These are phyloP conservation scores for Epinotia nisella DNA, from an alignment of 2,888 invertebrate species.

Conservation along the genomic window DNA sequence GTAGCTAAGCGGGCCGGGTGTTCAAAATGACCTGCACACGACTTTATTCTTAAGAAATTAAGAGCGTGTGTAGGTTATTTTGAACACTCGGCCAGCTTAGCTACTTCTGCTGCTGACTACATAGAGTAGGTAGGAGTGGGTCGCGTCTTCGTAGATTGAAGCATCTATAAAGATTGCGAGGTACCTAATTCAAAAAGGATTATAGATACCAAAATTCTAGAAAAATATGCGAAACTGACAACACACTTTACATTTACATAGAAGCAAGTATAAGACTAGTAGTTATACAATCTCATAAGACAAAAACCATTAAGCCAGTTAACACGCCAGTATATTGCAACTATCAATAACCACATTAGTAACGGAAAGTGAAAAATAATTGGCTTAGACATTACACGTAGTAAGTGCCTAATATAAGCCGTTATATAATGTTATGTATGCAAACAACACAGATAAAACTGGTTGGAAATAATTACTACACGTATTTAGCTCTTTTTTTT, in stretches of 20 bases:
- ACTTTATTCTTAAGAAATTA: too few species aligned
- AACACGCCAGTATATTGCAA: conserved; percentile 3
- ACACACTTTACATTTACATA: neutral
- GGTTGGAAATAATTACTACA: conserved; percentile 13
- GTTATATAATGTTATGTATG: conserved; percentile 27
- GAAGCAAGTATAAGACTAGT: neutral
- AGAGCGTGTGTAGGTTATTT: too few species aligned
- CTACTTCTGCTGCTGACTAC: too few species aligned
- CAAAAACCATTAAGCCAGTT: conserved; percentile 23
- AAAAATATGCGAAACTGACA: neutral
- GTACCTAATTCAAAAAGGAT: too few species aligned
- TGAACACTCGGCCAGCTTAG: too few species aligned
- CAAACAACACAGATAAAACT: conserved; percentile 12
- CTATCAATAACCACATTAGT: conserved; percentile 33
- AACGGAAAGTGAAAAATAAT: conserved; percentile 36
- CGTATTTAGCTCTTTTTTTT: neutral
- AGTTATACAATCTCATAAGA: conserved; percentile 7
- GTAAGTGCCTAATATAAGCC: conserved; percentile 11
- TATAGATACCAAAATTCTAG: too few species aligned
- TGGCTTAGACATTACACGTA: conserved; percentile 26
- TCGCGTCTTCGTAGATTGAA: too few species aligned
- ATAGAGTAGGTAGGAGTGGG: too few species aligned
- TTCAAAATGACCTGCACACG: too few species aligned
- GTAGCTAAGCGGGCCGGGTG: too few species aligned
- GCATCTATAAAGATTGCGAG: too few species aligned